A percentile compares a stretch with the other conserved stretches of the same genome.
These are phyloP conservation scores for Agapostemon virescens DNA, from an alignment of 2,888 invertebrate species.

Conservation along the genomic window DNA sequence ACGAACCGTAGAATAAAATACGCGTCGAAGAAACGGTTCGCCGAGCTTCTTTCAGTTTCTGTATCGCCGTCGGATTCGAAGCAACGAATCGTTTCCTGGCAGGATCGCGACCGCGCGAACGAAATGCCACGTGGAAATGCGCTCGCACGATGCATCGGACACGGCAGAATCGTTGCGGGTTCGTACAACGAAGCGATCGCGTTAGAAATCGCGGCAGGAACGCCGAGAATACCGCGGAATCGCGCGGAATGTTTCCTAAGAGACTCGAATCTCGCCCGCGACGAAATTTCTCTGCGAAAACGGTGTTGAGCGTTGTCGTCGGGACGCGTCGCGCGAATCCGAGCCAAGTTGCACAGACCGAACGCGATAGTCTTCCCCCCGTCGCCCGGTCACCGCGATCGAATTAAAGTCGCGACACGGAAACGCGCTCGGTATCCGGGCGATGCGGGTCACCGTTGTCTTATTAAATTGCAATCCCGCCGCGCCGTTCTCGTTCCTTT, in stretches of 20 bases:
- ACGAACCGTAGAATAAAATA: too few relatives aligned
- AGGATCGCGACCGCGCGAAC: neutral
- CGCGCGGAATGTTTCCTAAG: conserved; percentile 9
- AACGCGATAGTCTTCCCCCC: conserved; percentile 5
- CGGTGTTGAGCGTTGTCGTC: neutral
- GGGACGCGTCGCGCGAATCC: conserved; percentile 6
- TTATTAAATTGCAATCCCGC: conserved; percentile 43
- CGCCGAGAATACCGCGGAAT: neutral
- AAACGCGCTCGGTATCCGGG: conserved; percentile 19
- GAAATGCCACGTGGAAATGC: neutral
- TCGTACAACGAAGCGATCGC: conserved; percentile 17
- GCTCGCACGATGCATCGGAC: neutral
- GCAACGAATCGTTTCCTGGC: neutral
- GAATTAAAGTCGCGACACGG: conserved; percentile 29
- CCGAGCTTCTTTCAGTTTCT: too few relatives aligned
- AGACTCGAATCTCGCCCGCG: neutral
- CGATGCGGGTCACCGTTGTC: conserved; percentile 32
- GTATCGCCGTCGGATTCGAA: too few relatives aligned
- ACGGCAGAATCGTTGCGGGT: neutral
- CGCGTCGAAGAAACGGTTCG: too few relatives aligned
- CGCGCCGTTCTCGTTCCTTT: neutral
- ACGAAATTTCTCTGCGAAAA: neutral
- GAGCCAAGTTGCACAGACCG: neutral
- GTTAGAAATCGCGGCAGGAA: neutral
- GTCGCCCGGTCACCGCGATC: conserved; percentile 11